These are phyloP conservation scores for Hyperoplus immaculatus DNA, from an alignment of 2,797 vertebrate species.

Conservation along the genomic window DNA sequence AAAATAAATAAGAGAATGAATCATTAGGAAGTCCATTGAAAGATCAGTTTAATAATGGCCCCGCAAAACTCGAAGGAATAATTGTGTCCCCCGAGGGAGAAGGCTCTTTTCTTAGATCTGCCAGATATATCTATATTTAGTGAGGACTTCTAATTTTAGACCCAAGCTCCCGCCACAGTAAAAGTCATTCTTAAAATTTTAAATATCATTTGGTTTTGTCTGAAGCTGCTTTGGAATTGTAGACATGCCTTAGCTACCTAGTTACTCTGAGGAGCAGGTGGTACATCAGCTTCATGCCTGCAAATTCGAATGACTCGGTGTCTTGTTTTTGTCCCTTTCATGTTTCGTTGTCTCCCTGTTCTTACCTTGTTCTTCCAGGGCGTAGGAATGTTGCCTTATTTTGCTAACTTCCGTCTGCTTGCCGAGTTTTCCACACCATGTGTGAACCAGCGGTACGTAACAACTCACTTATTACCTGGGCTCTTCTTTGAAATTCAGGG, in stretches of 20 bases:
- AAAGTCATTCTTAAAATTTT: constrained; percentile 24
- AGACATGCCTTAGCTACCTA: background rate
- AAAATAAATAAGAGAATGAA: constrained; percentile 14
- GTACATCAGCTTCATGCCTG: constrained; percentile 6
- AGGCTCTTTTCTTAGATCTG: constrained; percentile 53
- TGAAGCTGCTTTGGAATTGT: background rate
- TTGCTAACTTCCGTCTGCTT: constrained; percentile 98
- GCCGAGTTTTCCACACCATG: constrained; percentile 99
- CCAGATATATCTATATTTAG: constrained; percentile 57
- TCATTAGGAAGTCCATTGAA: constrained; percentile 35
- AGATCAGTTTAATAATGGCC: constrained; percentile 57
- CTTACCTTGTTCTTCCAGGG: constrained; percentile 86
- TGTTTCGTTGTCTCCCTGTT: constrained; percentile 79
- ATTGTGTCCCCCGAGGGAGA: constrained; percentile 42
- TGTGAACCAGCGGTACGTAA: constrained; percentile 98
- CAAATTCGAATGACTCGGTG: constrained; percentile 40
- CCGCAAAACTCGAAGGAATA: constrained; percentile 34
- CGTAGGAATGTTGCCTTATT: constrained; percentile 91
- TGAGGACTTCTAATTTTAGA: constrained; percentile 33
- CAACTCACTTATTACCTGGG: constrained; percentile 13
- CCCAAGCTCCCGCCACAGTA: background rate
- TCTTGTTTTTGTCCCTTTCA: constrained; percentile 76
- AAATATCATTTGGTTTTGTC: constrained; percentile 1
- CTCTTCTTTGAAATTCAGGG: constrained; percentile 5
- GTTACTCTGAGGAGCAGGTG: constrained; percentile 10